Evolutionary conservation across 2,797 vertebrate genomes (phyloP).

Genomic region (Dromococcyx pavoninus): DNA sequence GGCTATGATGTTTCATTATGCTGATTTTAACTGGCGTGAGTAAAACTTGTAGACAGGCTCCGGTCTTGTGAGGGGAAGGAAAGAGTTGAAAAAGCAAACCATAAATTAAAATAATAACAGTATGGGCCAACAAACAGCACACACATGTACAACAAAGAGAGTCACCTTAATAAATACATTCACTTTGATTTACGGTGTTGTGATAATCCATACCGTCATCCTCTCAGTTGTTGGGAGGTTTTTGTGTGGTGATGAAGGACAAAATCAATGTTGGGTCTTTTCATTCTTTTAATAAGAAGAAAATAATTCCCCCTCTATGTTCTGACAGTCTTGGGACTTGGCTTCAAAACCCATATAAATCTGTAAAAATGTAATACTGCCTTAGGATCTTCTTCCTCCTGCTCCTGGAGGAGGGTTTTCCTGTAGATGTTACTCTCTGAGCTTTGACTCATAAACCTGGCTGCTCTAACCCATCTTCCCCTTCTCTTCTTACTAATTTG

Average conservation of each 20-base stretch:
- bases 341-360: slow-evolving; percentile 49
- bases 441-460: not conserved
- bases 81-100: slow-evolving; percentile 13
- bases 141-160: slow-evolving; percentile 13
- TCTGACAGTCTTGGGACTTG: slow-evolving; percentile 17
- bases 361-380: not conserved
- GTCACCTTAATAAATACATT: slow-evolving; percentile 60
- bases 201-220: slow-evolving; percentile 34
- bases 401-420: not conserved
- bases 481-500: accelerated
- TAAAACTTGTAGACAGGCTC: slow-evolving; percentile 62
- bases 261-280: slow-evolving; percentile 60
- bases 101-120: slow-evolving; percentile 68
- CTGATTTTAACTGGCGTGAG: slow-evolving; percentile 66
- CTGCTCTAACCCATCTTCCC: not conserved
- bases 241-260: slow-evolving; percentile 49
- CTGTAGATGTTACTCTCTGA: not conserved
- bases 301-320: slow-evolving; percentile 23
- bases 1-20: slow-evolving; percentile 68
- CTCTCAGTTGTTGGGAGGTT: not conserved
- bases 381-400: not conserved
- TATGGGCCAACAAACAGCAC: slow-evolving; percentile 55
- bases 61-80: not conserved
- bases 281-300: slow-evolving; percentile 68
- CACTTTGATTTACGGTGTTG: slow-evolving; percentile 47